Conservation (phyloP, 2,113 vertebrate species). For the Dromaius novaehollandiae region DNA sequence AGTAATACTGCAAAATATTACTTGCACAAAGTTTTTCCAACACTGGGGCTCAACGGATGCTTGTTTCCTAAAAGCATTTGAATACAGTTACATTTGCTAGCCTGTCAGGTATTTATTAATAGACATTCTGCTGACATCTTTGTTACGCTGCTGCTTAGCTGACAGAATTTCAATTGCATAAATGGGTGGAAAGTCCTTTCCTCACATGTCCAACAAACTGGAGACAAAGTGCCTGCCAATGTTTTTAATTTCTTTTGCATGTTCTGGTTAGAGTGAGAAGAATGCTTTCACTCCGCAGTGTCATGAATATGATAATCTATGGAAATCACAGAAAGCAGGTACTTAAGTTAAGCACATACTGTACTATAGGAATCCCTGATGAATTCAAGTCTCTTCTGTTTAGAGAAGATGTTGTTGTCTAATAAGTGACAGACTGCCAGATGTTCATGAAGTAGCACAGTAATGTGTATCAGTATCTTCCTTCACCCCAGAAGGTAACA, state of each 20-base stretch:
- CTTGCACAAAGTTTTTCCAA: background rate
- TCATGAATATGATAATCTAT: slow-evolving; percentile 93
- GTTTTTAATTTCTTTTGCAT: slow-evolving; percentile 82
- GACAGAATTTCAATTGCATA: slow-evolving; percentile 81
- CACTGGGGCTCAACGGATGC: slow-evolving; percentile 5
- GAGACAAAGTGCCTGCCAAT: slow-evolving; percentile 86
- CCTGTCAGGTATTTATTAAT: slow-evolving; percentile 71
- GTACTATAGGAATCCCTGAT: slow-evolving; percentile 81
- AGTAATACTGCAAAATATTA: background rate
- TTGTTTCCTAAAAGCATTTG: slow-evolving; percentile 37
- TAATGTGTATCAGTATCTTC: slow-evolving; percentile 71
- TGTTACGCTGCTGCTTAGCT: slow-evolving; percentile 67
- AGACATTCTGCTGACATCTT: slow-evolving; percentile 71
- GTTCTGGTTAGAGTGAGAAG: slow-evolving; percentile 80
- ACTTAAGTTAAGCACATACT: slow-evolving; percentile 86
- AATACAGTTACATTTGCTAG: slow-evolving; percentile 50
- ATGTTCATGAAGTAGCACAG: slow-evolving; percentile 77
- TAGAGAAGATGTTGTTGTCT: slow-evolving; percentile 82
- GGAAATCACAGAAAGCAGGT: slow-evolving; percentile 85
- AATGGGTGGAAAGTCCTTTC: slow-evolving; percentile 77
- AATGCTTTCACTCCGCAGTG: slow-evolving; percentile 81
- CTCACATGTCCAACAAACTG: slow-evolving; percentile 80
- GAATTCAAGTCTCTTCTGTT: slow-evolving; percentile 81
- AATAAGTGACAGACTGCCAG: slow-evolving; percentile 82
- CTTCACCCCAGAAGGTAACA: slow-evolving; percentile 56